Conservation (phyloP, 2,797 vertebrate genomes). For the Trematomus bernacchii region DNA sequence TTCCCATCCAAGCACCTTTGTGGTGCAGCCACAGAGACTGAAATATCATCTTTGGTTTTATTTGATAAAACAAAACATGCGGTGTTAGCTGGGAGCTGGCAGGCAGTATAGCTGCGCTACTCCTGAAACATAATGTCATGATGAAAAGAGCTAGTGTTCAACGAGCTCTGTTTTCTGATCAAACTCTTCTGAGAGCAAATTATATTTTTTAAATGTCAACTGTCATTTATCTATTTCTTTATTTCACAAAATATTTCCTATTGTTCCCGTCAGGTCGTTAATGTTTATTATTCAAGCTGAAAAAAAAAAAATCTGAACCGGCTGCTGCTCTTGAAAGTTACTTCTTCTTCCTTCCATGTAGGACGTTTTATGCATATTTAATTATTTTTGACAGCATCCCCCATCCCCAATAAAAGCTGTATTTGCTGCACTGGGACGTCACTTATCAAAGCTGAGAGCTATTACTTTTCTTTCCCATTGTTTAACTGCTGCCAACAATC, state of each 20-base stretch:
- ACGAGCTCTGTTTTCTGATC: conserved; percentile 24
- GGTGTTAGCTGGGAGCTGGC: conserved; percentile 35
- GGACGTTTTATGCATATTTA: conserved; percentile 23
- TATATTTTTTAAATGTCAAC: conserved; percentile 12
- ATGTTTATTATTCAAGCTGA: conserved; percentile 9
- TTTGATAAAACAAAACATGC: conserved; percentile 58
- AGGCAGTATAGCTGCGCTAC: conserved; percentile 16
- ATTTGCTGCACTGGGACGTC: conserved; percentile 14
- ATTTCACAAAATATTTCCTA: not conserved
- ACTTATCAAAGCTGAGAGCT: conserved; percentile 34
- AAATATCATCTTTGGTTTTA: conserved; percentile 46
- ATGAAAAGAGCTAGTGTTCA: conserved; percentile 33
- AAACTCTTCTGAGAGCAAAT: conserved; percentile 16
- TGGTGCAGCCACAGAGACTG: conserved; percentile 42
- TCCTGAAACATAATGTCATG: conserved; percentile 26
- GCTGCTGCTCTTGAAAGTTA: conserved; percentile 3
- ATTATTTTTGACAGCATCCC: conserved; percentile 41
- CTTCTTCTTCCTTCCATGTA: not conserved
- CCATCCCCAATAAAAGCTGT: conserved; percentile 20
- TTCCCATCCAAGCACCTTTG: conserved; percentile 47
- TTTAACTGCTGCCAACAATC: conserved; percentile 24
- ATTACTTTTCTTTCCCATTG: conserved; percentile 31
- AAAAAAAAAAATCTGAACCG: not conserved
- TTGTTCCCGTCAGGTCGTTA: conserved; percentile 16
- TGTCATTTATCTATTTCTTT: conserved; percentile 12